phyloP scores from a whole-genome alignment of 2,888 invertebrate species.

The Caenorhabditis sp. region DNA sequence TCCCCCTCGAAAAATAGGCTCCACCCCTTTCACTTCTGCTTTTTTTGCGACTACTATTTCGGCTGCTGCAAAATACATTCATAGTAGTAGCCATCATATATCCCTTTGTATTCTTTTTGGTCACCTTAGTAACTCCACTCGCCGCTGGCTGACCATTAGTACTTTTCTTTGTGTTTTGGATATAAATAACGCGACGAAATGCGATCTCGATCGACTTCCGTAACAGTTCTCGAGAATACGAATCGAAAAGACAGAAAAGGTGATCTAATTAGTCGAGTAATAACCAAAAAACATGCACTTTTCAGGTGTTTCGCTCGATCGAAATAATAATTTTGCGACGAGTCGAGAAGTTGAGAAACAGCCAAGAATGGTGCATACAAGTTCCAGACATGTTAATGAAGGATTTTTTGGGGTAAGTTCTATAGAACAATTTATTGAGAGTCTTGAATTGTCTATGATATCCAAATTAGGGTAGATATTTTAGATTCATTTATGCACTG shows the following conservation, averaged over 20 bases:
- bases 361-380: conserved; percentile 56
- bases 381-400: conserved; percentile 57
- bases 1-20: background rate
- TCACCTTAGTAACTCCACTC: background rate
- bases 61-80: background rate
- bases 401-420: conserved; percentile 56
- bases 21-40: background rate
- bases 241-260: conserved; percentile 17
- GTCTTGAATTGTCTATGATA: too few species aligned
- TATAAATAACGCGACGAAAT: conserved; percentile 5
- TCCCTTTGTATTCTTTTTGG: background rate
- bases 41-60: background rate
- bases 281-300: background rate
- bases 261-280: background rate
- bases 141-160: background rate
- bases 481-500: too few species aligned
- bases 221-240: conserved; percentile 36
- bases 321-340: conserved; percentile 43
- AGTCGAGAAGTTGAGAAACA: conserved; percentile 43
- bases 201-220: conserved; percentile 46
- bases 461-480: too few species aligned
- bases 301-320: conserved; percentile 49
- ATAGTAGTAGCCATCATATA: background rate
- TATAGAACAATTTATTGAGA: too few species aligned
- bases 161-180: background rate